A percentile compares a stretch with the other conserved stretches of the same genome.
These are phyloP conservation scores for Cyclophora albipunctata DNA, from an alignment of 2,888 invertebrate species.

Conservation along the genomic window DNA sequence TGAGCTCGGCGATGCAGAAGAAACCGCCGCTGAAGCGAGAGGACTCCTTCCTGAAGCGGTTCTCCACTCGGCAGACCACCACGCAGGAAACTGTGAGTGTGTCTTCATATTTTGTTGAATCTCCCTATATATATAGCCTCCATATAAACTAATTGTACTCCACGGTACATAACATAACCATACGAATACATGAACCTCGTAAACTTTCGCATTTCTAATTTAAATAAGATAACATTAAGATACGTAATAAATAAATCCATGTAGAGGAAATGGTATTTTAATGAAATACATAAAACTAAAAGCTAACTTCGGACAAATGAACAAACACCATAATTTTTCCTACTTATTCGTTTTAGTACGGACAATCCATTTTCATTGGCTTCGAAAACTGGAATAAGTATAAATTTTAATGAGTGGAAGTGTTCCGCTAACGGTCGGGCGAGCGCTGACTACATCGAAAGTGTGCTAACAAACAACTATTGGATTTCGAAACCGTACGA, in stretches of 20 bases:
- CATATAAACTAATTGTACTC: no score
- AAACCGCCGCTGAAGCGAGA: slow-evolving; percentile 93
- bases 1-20: slow-evolving; percentile 91
- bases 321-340: no score
- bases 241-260: no score
- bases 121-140: background rate
- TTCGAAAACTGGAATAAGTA: slow-evolving; percentile 6
- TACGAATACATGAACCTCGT: no score
- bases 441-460: no score
- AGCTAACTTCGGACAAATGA: no score
- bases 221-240: no score
- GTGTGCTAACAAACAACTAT: background rate
- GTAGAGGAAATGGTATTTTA: no score
- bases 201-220: background rate
- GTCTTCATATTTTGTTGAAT: slow-evolving; percentile 11
- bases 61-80: slow-evolving; percentile 93
- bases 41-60: slow-evolving; percentile 94
- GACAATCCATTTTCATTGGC: slow-evolving; percentile 7
- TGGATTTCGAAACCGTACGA: slow-evolving; percentile 9
- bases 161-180: no score
- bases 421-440: no score
- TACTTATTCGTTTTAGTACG: background rate
- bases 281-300: no score
- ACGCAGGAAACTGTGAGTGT: slow-evolving; percentile 84
- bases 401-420: slow-evolving; percentile 7